Base-by-base conservation (phyloP, 2,113 vertebrate species). In the Murina feae region DNA sequence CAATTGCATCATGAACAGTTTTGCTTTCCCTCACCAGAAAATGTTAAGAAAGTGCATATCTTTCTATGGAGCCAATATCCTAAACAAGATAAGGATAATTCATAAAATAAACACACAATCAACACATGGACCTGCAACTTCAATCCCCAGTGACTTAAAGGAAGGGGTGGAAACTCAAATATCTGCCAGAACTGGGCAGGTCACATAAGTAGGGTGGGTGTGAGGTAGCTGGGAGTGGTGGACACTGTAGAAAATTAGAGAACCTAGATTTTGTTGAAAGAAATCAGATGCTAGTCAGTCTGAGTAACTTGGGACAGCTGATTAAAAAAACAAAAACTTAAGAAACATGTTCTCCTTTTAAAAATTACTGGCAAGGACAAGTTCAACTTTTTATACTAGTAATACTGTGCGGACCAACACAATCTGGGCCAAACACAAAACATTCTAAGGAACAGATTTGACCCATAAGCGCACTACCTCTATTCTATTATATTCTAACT, bases 401-500 rank as follows among this genome's bases (percentile, higher is more conserved):
- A 35, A 32, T 42, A 5, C 2, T 14, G 0, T 44, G 6, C 39
- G 12, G 20, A 76, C 14, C 35, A 83, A 58, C 6, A 55, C 21
- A 35, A 4, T 23, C 25, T 66, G 21, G 20, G 30, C 20, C 42
- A 86, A 94, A 68, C 12, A 58, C 12, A 58, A 37, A 89, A 63
- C 11, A 91, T 47, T 30, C 6, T 66, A 83, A 93, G 58, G 35
- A 88, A 65, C 17, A 58, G 7, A 30, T 39, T 72, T 86, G 42
- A 3, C 18, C 28, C 5, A 18, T 39, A 3, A 63, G 13, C 4
- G 69, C 49, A 28, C n/a, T 75, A 32, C 7, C 13, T 65, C 58
- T 63, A 37, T 17, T 87, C 58, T 71, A 53, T 89, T 49, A 55
- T 65, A 30, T 35, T 93, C 44, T 53, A 53, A 86, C 21, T 81